Evolutionary conservation across 2,113 vertebrate species (phyloP), one percentile per base, ranked within the genome.

Genomic region (Corvus moneduloides): DNA sequence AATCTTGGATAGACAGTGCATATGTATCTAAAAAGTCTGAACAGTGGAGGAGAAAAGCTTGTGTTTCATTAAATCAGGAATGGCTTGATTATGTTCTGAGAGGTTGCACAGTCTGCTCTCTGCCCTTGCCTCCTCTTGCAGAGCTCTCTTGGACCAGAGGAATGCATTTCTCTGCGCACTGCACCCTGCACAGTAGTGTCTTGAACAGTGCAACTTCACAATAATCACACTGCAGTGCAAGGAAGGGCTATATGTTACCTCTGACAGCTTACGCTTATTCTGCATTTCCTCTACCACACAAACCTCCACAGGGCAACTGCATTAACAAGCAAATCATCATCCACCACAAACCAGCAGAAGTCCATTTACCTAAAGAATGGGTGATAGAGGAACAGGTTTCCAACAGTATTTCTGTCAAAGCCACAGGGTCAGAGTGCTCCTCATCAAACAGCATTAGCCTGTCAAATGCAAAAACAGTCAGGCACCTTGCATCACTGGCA

Each of bases 391-490:
- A 98, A 96, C 99, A 99, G 39, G 99, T 99, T 93, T 99, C 98
- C 75, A 98, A 97, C 66, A 99, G 97, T 96, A 99, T 99, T 97
- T 98, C 98, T 43, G 98, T 97, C 96, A 99, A 97, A 75, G 97
- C 97, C 52, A 87, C 96, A 6, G 98, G 82, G 59, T 99, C 98
- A 27, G 98, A 97, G 81, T 98, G 97, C 51, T 98, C 98, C 88
- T 98, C 98, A 67, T 99, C 98, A 54, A 99, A 97, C 96, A 99
- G 98, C 97, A 98, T 96, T 87, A 99, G 98, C 93, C 99, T 99
- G 78, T 13, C 39, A 89, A 95, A 90, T 56, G 18, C 84, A 89
- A 95, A 91, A 89, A 30, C 55, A 94, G 43, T 97, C 54, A 96
- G 33, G 20, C 16, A 69, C 8, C 14, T 24, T 33, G 18, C 16